These are phyloP conservation scores for Pteropus rufus DNA, from an alignment of 2,797 vertebrate genomes.

Conservation along the genomic window DNA sequence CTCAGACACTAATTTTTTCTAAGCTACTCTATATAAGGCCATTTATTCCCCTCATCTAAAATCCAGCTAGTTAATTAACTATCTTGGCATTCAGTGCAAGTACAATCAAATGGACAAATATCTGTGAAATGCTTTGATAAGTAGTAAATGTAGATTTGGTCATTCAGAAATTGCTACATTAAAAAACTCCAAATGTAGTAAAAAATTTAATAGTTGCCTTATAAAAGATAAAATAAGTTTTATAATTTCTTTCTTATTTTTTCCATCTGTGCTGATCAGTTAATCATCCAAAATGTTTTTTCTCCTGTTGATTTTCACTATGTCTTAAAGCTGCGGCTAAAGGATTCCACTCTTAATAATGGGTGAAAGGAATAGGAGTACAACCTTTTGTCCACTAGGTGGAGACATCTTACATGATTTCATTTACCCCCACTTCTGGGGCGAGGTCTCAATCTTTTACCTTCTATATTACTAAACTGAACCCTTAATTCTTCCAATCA, in stretches of 20 bases:
- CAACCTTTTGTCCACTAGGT: conserved; percentile 34
- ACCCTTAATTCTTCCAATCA: background rate
- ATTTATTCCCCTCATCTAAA: background rate
- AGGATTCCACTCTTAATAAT: background rate
- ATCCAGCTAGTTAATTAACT: background rate
- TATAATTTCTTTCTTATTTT: background rate
- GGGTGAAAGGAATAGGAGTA: background rate
- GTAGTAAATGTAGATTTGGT: background rate
- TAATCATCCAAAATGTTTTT: background rate
- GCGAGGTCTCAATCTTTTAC: background rate
- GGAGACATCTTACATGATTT: background rate
- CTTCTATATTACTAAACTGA: background rate
- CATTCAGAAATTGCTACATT: background rate
- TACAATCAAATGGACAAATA: conserved; percentile 7
- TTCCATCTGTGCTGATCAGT: background rate
- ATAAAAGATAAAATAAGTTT: background rate
- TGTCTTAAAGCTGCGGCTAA: background rate
- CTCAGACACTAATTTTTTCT: background rate
- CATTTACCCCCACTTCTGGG: background rate
- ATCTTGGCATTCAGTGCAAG: background rate
- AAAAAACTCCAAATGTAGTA: background rate
- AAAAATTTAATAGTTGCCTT: background rate
- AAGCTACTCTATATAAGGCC: background rate
- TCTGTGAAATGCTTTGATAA: background rate
- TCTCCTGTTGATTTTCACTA: background rate